Base-by-base conservation (phyloP, 1,140 invertebrate species). In the Parapsyche elsis region DNA sequence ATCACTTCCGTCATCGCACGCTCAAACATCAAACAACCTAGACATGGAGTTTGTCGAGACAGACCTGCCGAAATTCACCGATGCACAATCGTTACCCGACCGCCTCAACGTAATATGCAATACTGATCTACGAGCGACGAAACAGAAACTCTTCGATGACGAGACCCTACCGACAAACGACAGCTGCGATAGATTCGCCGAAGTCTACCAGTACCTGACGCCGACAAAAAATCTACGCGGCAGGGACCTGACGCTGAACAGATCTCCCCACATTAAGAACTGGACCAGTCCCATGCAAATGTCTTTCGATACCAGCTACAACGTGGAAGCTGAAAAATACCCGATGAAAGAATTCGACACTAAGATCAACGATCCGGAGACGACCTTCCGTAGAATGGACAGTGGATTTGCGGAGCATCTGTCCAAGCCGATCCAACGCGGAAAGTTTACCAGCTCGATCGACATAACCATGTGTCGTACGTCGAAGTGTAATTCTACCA, bases 221-320 rank as follows among this genome's bases (percentile, higher is more conserved):
- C 81, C 81, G 5, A 78, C 75, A n/a, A 82, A 82, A 74, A 80
- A 78, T 74, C 16, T 59, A 14, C 61, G 30, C 14, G 64, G 14
- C 61, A 44, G 53, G 4, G 14, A 46, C 19, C 30, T 67, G 16
- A 21, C 16, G n/a, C n/a, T 53, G n/a, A 26, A 38, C 16, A 38
- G 57, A 44, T 19, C 23, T 7, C 49, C 76, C 30, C 1, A 5
- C 1, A 14, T 5, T 2, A 77, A 77, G 5, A 1, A 7, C 14
- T 64, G 26, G 16, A 24, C 0, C 24, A 88, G 87, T 67, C 87
- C 88, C 0, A 75, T 83, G 19, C 75, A 86, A 57, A 89, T 89
- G 88, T 88, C 88, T 14, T 76, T 89, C 82, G 88, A 89, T 84
- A 86, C 79, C 84, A 88, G 88, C 71, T 85, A 87, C 85, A 87